Percentiles rank a stretch among this genome's conserved stretches.
phyloP scores from a whole-genome alignment of 2,888 invertebrate genomes.

The Agapostemon virescens region DNA sequence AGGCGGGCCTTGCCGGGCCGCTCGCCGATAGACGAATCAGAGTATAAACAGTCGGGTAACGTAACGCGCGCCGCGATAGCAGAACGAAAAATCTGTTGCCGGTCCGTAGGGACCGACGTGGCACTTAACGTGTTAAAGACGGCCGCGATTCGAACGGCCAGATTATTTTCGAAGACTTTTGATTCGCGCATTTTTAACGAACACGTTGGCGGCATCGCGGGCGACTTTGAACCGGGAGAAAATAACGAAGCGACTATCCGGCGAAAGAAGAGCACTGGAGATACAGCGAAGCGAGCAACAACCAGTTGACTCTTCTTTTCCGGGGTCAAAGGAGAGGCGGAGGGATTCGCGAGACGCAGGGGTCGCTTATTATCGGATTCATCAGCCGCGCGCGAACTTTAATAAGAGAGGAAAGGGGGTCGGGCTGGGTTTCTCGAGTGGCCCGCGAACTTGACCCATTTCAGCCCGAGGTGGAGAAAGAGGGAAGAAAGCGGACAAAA shows the following conservation, averaged over 20 bases:
- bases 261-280: not conserved
- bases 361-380: constrained; percentile 1
- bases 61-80: too few relatives aligned
- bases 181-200: too few relatives aligned
- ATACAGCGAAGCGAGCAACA: not conserved
- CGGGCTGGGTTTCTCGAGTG: not conserved
- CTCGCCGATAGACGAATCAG: too few relatives aligned
- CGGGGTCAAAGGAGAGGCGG: not conserved
- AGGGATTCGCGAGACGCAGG: not conserved
- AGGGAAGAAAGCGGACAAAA: constrained; percentile 32
- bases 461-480: constrained; percentile 1
- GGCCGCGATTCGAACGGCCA: too few relatives aligned
- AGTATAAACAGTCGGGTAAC: too few relatives aligned
- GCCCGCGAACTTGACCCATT: constrained; percentile 14
- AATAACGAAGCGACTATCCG: not conserved
- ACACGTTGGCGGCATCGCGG: not conserved
- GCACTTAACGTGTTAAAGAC: too few relatives aligned
- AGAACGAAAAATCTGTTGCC: too few relatives aligned
- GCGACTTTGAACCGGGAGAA: not conserved
- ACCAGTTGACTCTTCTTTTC: not conserved
- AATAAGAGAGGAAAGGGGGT: constrained; percentile 8
- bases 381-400: constrained; percentile 20
- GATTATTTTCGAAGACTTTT: too few relatives aligned
- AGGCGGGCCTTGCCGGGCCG: too few relatives aligned
- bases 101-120: too few relatives aligned